Evolutionary conservation across 1,140 invertebrate genomes (phyloP).

Genomic region (Phthorimaea operculella): DNA sequence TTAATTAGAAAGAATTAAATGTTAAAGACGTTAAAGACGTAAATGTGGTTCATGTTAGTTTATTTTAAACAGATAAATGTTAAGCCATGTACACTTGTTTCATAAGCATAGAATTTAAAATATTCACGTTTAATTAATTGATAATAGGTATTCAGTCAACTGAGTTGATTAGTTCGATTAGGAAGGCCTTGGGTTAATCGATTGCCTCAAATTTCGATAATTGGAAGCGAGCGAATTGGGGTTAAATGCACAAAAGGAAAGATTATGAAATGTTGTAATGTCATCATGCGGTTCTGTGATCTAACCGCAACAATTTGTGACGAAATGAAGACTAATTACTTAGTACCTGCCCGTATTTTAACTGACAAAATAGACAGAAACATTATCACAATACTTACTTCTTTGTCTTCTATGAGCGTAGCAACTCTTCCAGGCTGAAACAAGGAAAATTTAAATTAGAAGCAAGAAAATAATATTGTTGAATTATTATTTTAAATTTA

Average conservation of each 20-base stretch:
- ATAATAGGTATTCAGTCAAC: no score
- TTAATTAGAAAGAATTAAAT: no score
- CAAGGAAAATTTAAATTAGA: constrained; percentile 25
- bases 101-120: no score
- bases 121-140: no score
- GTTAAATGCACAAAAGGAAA: not conserved
- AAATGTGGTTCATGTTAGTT: no score
- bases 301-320: not conserved
- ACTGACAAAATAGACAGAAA: not conserved
- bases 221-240: not conserved
- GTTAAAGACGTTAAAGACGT: no score
- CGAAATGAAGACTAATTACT: not conserved
- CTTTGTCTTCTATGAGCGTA: constrained; percentile 78
- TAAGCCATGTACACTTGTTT: no score
- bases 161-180: no score
- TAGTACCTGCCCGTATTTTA: not conserved
- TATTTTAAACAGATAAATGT: no score
- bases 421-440: constrained; percentile 84
- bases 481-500: no score
- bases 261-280: not conserved
- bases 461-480: no score
- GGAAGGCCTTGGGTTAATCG: not conserved
- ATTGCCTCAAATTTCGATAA: not conserved
- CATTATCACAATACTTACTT: constrained; percentile 68
- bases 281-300: not conserved